phyloP scores from a whole-genome alignment of 2,113 vertebrate genomes.

The Heterotilapia buettikoferi region DNA sequence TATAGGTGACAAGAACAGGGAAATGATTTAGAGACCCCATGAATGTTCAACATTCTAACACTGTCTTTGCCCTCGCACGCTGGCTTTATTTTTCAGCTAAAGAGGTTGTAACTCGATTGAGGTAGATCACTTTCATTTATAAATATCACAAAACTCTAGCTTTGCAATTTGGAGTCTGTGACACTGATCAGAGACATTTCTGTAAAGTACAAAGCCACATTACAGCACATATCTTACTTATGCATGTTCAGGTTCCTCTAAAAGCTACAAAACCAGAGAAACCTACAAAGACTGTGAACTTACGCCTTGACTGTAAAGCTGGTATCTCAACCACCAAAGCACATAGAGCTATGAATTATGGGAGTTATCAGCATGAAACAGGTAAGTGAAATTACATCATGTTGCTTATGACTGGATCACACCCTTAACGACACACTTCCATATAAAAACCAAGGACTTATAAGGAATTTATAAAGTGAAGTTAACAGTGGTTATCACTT shows the following conservation, averaged over 20 bases:
- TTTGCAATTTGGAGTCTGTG: neutral
- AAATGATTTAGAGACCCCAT: neutral
- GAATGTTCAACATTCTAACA: neutral
- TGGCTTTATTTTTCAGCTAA: neutral
- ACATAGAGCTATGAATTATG: neutral
- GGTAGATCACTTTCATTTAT: neutral
- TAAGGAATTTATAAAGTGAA: neutral
- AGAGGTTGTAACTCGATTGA: rapidly evolving
- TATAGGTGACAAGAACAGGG: neutral
- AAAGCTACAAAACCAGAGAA: neutral
- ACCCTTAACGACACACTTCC: neutral
- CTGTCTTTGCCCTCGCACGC: neutral
- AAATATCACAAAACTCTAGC: neutral
- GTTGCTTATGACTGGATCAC: neutral
- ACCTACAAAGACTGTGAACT: neutral
- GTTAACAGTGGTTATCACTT: neutral
- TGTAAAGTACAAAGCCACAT: neutral
- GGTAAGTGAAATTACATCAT: neutral
- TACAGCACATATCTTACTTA: neutral
- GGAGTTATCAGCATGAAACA: neutral
- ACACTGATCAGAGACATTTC: neutral
- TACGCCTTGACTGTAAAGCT: neutral
- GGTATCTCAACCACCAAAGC: neutral
- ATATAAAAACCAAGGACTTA: neutral
- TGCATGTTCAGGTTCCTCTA: neutral